These are phyloP conservation scores for Oriolus oriolus DNA, from an alignment of 2,113 vertebrate species.

Conservation along the genomic window DNA sequence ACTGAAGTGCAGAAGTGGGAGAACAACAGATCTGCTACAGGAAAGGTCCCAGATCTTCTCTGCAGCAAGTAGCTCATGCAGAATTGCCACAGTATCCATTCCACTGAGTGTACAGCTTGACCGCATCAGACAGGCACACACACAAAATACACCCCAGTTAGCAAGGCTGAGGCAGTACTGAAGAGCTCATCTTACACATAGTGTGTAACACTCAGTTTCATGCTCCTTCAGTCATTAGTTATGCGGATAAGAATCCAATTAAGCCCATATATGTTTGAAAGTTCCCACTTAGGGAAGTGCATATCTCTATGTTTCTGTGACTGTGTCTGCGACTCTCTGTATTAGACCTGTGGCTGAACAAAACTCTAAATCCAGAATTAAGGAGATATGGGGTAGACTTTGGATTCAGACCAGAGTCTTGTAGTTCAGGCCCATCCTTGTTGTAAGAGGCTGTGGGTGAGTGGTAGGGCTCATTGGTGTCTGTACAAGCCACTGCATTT, in stretches of 20 bases:
- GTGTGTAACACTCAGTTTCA: not conserved
- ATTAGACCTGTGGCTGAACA: not conserved
- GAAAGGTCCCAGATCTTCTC: conserved; percentile 1
- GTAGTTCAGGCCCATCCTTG: not conserved
- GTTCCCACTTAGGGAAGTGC: not conserved
- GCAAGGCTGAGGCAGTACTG: not conserved
- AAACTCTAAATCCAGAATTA: not conserved
- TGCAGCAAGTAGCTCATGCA: not conserved
- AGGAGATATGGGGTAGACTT: not conserved
- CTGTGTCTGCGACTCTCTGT: not conserved
- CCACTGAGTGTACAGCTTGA: not conserved
- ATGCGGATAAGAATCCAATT: conserved; percentile 25
- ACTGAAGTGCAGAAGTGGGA: conserved; percentile 12
- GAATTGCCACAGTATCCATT: not conserved
- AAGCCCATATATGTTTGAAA: not conserved
- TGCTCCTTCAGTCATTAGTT: conserved; percentile 28
- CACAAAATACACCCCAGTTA: not conserved
- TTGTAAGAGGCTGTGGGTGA: not conserved
- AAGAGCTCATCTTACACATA: not conserved
- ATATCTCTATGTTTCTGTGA: not conserved
- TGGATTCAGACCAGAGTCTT: not conserved
- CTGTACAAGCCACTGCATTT: not conserved
- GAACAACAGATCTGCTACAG: not conserved
- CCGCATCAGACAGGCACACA: not conserved
- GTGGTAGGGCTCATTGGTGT: not conserved